Conservation (phyloP, 2,113 vertebrate genomes). For the Marmota monax region DNA sequence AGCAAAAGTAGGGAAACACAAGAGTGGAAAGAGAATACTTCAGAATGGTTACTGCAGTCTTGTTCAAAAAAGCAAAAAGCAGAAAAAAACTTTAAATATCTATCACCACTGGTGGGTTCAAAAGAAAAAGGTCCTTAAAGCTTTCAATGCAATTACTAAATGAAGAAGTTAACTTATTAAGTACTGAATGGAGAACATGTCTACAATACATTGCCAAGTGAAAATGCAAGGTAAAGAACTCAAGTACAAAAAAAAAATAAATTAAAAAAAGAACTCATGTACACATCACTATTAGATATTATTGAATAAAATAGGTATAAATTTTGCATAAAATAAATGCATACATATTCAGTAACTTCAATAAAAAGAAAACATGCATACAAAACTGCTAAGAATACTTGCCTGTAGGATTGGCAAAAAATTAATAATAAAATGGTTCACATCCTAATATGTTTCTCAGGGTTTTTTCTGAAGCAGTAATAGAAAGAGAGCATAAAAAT, state of each 20-base stretch:
- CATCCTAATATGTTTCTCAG: not conserved
- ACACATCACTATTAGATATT: not conserved
- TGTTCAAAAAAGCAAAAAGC: not conserved
- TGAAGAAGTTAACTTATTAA: too few species aligned
- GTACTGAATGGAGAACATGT: too few species aligned
- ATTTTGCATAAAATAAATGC: not conserved
- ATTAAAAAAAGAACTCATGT: too few species aligned
- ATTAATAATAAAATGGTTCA: not conserved
- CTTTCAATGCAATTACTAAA: not conserved
- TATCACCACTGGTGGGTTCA: not conserved
- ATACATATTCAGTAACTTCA: not conserved
- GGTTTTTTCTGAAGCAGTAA: too few species aligned
- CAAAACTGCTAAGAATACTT: not conserved
- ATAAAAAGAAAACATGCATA: not conserved
- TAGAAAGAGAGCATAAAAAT: too few species aligned
- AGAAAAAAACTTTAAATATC: not conserved
- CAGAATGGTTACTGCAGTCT: not conserved
- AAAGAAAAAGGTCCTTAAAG: not conserved
- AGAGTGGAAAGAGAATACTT: not conserved
- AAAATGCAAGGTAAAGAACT: too few species aligned
- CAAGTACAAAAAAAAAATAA: not conserved
- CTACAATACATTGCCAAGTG: too few species aligned
- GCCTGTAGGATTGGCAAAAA: not conserved
- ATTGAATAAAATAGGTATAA: not conserved
- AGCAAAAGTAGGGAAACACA: not conserved